phyloP scores from a whole-genome alignment of 2,797 vertebrate genomes.

The Uromys caudimaculatus region DNA sequence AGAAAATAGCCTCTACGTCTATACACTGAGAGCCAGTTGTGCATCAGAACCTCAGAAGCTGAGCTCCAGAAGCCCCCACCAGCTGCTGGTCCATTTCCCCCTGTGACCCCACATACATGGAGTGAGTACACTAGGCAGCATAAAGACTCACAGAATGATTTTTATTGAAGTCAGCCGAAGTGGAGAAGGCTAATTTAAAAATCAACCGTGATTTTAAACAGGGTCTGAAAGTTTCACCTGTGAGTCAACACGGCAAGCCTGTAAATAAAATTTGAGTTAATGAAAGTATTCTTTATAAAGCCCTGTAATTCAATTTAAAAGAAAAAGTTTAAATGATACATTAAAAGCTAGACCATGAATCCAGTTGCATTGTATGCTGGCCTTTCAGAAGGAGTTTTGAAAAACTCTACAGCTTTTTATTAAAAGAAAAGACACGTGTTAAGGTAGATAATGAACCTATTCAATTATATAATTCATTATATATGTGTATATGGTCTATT shows the following conservation, averaged over 20 bases:
- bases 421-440: constrained; percentile 41
- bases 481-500: background rate
- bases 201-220: constrained; percentile 54
- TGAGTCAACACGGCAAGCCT: constrained; percentile 25
- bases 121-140: constrained; percentile 69
- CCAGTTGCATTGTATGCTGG: constrained; percentile 7
- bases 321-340: constrained; percentile 54
- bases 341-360: constrained; percentile 38
- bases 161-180: constrained; percentile 70
- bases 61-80: constrained; percentile 64
- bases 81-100: constrained; percentile 49
- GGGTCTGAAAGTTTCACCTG: constrained; percentile 48
- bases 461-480: constrained; percentile 20
- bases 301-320: constrained; percentile 59
- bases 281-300: constrained; percentile 59
- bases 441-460: constrained; percentile 57
- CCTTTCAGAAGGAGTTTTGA: constrained; percentile 38
- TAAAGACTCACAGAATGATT: constrained; percentile 57
- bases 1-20: background rate
- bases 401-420: constrained; percentile 60
- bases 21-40: constrained; percentile 43
- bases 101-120: constrained; percentile 29
- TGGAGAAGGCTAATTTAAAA: constrained; percentile 71
- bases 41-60: constrained; percentile 72
- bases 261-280: constrained; percentile 46